Conservation (phyloP, 64 coral and sea anemone species). For the Actinia equina region DNA sequence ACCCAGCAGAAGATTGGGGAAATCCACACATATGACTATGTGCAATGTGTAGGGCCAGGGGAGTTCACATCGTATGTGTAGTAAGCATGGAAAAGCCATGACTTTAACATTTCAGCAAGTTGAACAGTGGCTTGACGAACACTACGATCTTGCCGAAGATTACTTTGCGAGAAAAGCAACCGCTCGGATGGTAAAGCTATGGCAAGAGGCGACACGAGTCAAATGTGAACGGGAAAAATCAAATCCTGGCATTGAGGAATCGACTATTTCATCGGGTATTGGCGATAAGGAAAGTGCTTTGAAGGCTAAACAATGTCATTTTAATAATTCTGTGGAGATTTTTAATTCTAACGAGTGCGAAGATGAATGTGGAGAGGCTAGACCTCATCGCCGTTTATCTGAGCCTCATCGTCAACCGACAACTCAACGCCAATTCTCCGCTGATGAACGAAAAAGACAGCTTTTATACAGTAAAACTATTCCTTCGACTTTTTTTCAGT, state of each 20-base stretch:
- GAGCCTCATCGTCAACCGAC: slow-evolving; percentile 61
- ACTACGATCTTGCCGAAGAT: slow-evolving; percentile 73
- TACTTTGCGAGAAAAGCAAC: slow-evolving; percentile 93
- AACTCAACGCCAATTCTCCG: slow-evolving; percentile 45
- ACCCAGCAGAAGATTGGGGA: slow-evolving; percentile 23
- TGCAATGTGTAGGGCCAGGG: slow-evolving; percentile 45
- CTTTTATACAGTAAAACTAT: slow-evolving; percentile 35
- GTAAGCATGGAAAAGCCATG: slow-evolving; percentile 88
- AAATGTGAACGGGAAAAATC: slow-evolving; percentile 35
- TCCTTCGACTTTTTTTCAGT: slow-evolving; percentile 80
- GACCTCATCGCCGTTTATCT: slow-evolving; percentile 56
- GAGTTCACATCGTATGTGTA: slow-evolving; percentile 32
- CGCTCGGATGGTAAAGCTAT: slow-evolving; percentile 74
- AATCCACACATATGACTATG: slow-evolving; percentile 8
- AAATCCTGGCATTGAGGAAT: slow-evolving; percentile 20
- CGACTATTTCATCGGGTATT: slow-evolving; percentile 23
- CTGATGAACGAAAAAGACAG: slow-evolving; percentile 57
- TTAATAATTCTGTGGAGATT: slow-evolving; percentile 82
- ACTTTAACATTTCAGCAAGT: slow-evolving; percentile 93
- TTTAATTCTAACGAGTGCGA: slow-evolving; percentile 71
- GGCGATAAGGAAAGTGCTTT: slow-evolving; percentile 25
- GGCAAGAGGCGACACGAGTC: slow-evolving; percentile 56
- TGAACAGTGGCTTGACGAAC: slow-evolving; percentile 85
- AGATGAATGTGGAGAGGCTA: slow-evolving; percentile 35
- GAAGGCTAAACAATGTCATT: slow-evolving; percentile 77